Conservation (phyloP, 1,140 invertebrate species). For the Lepidurus packardi region DNA sequence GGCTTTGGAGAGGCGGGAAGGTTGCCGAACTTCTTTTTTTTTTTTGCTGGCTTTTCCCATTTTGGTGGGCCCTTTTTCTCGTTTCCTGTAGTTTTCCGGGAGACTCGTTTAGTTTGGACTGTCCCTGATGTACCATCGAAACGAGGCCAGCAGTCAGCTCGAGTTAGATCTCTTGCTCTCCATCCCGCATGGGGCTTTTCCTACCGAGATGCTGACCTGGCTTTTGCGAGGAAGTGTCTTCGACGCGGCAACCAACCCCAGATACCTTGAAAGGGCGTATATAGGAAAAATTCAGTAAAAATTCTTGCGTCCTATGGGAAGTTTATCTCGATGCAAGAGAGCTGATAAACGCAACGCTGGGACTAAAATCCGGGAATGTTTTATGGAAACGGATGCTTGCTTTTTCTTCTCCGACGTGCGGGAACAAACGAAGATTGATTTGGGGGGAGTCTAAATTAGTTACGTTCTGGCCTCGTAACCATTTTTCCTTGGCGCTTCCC, state of each 20-base stretch:
- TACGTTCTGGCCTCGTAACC: background rate
- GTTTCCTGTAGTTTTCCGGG: background rate
- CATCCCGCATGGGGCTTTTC: background rate
- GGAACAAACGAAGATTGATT: conserved; percentile 4
- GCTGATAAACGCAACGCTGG: background rate
- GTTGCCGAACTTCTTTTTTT: background rate
- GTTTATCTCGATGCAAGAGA: background rate
- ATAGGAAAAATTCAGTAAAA: background rate
- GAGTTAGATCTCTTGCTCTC: background rate
- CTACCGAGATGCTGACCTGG: background rate
- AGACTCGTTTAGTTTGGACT: conserved; percentile 11
- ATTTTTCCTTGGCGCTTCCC: background rate
- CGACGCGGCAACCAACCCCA: too few species aligned
- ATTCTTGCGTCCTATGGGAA: background rate
- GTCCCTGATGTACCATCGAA: conserved; percentile 21
- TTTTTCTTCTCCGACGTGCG: background rate
- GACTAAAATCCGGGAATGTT: background rate
- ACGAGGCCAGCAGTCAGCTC: conserved; percentile 17
- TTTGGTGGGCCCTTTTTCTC: background rate
- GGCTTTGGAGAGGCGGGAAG: background rate
- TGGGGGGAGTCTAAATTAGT: background rate
- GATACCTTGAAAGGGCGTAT: background rate
- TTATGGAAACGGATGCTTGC: background rate
- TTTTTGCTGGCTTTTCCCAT: background rate
- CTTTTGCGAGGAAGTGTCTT: background rate